Evolutionary conservation across 2,113 vertebrate species (phyloP), one percentile per base, ranked within the genome.

Genomic region (Nothobranchius furzeri): DNA sequence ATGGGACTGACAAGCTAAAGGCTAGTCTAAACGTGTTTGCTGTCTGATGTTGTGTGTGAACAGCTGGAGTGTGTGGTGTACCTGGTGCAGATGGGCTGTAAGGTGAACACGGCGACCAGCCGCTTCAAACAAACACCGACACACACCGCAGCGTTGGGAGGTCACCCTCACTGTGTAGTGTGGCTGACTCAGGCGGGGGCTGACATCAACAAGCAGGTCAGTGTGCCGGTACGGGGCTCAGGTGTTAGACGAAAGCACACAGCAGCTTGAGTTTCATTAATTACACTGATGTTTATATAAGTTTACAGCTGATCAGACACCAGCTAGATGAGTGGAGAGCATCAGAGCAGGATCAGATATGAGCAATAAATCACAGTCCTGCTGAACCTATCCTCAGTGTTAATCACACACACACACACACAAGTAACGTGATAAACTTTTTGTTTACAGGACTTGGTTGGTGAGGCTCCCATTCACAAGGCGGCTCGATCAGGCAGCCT

Each of bases 391-490:
- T 20, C 30, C 30, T 30, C 30, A 30, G 2, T 1, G 30, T 30
- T 30, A 3, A 30, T 30, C 30, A 3, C 30, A 3, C 30, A 3
- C 30, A 30, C 30, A 30, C 30, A 30, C 30, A 30, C 30, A 30
- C 30, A 30, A 3, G 4, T 30, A 30, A 30, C 2, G 30, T 30
- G 30, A 30, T 30, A 1, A 3, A 4, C 30, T 30, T 36, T 69
- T 7, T 78, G 42, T 76, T 89, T 93, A 6, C 88, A 99, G 97
- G 97, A 99, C 90, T 95, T 95, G 89, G 94, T 96, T 81, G 97
- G 97, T 63, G 97, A 99, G 92, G 94, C 95, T 80, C 94, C 97
- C 68, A 90, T 98, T 87, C 97, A 99, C 90, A 98, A 99, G 92
- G 96, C 97, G 20, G 97, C 96, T 84, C 95, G 96, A 7, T 95